Base-by-base conservation (phyloP, 1,140 invertebrate species). In the Sycobia sp. region DNA sequence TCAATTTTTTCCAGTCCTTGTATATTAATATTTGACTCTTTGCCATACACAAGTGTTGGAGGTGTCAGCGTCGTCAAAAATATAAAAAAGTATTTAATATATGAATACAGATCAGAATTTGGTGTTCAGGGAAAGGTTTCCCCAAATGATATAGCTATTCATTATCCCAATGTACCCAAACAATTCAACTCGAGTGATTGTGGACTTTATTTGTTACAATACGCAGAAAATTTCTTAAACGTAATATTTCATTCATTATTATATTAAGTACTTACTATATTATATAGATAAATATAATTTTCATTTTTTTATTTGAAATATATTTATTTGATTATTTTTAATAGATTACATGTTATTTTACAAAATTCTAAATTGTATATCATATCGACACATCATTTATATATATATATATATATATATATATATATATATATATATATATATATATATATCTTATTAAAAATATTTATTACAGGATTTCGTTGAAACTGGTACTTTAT, bases 181-280 rank as follows among this genome's bases (percentile, higher is more conserved):
- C 97, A 99, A 83, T 93, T 89, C 61, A 99, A 99, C 83, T 95
- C 90, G 75, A 94, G 90, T 39, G 97, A 99, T 81, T 99, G 97
- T 83, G 97, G 97, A 3, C 83, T 98, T 5, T 99, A 94, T 82
- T 82, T 98, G 39, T 83, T 99, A 32, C 94, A 98, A 78, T 99
- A 96, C 85, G 94, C 95, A 7, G 95, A 99, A 83, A 89, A 88
- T 60, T 99, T 99, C 84, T 97, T 98, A 75, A 86, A 87, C 80
- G 89, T 89, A 79, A 79, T 66, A 74, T 34, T 36, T 46, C 13
- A 27, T 34, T 25, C 36, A 5, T 43, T 49, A n/a, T n/a, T n/a
- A n/a, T n/a, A n/a, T n/a, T n/a, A n/a, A n/a, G n/a, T n/a, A n/a
- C n/a, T n/a, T n/a, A n/a, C n/a, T n/a, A n/a, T n/a, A n/a, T n/a